These are phyloP conservation scores for Urophycis tenuis DNA, from an alignment of 2,797 vertebrate genomes.

Conservation along the genomic window DNA sequence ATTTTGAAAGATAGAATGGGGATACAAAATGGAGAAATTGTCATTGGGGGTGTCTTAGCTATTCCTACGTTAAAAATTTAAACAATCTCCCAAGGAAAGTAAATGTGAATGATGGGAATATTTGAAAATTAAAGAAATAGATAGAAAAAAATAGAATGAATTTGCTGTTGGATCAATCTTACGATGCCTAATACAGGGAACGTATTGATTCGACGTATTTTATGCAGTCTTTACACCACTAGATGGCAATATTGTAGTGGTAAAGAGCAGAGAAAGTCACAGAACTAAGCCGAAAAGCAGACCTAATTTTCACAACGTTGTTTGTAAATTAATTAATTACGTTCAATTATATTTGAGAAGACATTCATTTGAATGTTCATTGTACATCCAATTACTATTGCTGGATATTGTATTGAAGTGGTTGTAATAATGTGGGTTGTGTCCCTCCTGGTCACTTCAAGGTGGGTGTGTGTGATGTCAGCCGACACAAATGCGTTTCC, in stretches of 20 bases:
- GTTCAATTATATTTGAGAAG: constrained; percentile 1
- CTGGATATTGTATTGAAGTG: background rate
- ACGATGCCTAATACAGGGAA: background rate
- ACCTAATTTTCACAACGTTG: background rate
- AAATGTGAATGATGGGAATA: background rate
- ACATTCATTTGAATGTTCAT: background rate
- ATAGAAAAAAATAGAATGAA: background rate
- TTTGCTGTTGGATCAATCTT: background rate
- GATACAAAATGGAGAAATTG: background rate
- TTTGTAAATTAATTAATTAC: background rate
- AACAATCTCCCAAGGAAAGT: background rate
- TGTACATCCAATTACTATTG: background rate
- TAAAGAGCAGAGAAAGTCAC: constrained; percentile 21
- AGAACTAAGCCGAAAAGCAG: background rate
- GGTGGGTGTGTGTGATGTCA: background rate
- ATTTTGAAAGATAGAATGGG: background rate
- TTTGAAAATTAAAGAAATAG: background rate
- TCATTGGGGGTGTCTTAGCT: no score
- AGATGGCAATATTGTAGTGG: constrained; percentile 70
- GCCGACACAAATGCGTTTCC: background rate
- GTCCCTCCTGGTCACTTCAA: background rate
- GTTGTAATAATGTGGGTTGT: background rate
- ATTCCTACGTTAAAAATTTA: background rate
- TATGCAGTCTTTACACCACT: constrained; percentile 34
- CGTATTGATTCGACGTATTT: background rate